These are phyloP conservation scores for Unio delphinus DNA, from an alignment of 2,888 invertebrate genomes.

Conservation along the genomic window DNA sequence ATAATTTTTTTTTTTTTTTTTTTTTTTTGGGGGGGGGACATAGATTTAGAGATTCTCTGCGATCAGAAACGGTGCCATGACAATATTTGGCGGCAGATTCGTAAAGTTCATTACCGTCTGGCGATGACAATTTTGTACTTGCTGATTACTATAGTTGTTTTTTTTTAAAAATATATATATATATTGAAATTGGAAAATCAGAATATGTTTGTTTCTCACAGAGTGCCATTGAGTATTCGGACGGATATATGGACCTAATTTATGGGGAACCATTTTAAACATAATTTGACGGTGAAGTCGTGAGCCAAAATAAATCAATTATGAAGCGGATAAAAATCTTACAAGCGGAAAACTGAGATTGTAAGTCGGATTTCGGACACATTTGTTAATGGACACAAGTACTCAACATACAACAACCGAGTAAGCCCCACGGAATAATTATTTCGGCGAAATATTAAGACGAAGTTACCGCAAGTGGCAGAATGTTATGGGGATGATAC, in stretches of 20 bases:
- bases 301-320: conserved; percentile 9
- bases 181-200: conserved; percentile 2
- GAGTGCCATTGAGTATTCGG: neutral
- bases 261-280: conserved; percentile 8
- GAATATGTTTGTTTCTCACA: neutral
- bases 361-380: conserved; percentile 2
- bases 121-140: conserved; percentile 16
- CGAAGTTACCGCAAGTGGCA: no score
- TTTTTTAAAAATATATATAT: neutral
- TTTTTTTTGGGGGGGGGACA: no score
- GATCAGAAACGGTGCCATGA: conserved; percentile 4
- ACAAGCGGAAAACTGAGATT: conserved; percentile 13
- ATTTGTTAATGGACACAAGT: conserved; percentile 11
- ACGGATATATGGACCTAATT: conserved; percentile 10
- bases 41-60: no score
- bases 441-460: conserved; percentile 19
- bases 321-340: conserved; percentile 15
- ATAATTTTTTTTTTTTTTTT: no score
- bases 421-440: conserved; percentile 2
- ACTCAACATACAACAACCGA: conserved; percentile 7
- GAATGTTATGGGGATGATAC: no score
- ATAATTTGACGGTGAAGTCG: neutral
- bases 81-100: conserved; percentile 12
- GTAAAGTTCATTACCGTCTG: conserved; percentile 17
- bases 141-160: conserved; percentile 20